A percentile compares a stretch with the other conserved stretches of the same genome.
These are phyloP conservation scores for Actinia equina DNA, from an alignment of 64 coral and sea anemone species.

Conservation along the genomic window DNA sequence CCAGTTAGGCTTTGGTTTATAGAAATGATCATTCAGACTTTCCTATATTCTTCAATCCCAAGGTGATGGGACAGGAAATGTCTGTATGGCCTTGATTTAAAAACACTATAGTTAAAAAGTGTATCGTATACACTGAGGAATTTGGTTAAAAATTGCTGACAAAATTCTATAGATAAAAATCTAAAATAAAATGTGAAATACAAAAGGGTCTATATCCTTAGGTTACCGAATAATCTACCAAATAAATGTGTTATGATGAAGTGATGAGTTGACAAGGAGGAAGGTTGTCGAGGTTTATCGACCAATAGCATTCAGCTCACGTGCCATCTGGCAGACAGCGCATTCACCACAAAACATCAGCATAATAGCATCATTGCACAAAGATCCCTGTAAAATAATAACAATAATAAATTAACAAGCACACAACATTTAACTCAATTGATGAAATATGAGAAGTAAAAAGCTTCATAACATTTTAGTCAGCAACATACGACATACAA, in stretches of 20 bases:
- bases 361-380: slow-evolving; percentile 61
- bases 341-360: slow-evolving; percentile 24
- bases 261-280: background rate
- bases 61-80: no score
- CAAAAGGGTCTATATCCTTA: background rate
- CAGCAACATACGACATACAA: no score
- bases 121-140: no score
- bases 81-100: no score
- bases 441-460: background rate
- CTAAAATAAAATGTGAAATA: background rate
- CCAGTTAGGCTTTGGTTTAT: no score
- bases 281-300: background rate
- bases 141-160: no score
- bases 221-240: background rate
- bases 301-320: slow-evolving; percentile 49
- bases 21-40: no score
- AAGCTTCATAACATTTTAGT: background rate
- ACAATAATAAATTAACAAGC: background rate
- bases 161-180: background rate
- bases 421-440: background rate
- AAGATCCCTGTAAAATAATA: slow-evolving; percentile 22
- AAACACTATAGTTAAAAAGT: no score
- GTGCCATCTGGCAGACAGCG: slow-evolving; percentile 67
- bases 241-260: background rate
- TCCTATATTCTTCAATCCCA: no score